These are phyloP conservation scores for Lepidurus apus DNA, from an alignment of 1,140 invertebrate species.

Conservation along the genomic window DNA sequence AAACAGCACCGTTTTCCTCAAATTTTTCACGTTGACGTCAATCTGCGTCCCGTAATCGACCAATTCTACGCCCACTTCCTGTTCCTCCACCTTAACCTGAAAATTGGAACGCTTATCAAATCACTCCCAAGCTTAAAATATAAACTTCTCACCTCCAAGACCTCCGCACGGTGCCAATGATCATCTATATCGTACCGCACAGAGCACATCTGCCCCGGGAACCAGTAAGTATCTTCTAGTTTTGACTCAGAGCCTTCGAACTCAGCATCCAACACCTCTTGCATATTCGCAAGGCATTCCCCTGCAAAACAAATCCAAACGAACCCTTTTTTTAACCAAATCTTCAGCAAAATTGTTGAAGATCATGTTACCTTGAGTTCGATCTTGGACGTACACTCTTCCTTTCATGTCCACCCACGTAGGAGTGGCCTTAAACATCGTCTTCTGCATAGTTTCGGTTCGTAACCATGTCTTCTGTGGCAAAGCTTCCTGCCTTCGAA, in stretches of 20 bases:
- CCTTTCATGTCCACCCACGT: conserved; percentile 9
- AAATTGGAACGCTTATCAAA: neutral
- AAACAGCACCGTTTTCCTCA: neutral
- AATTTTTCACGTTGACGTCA: neutral
- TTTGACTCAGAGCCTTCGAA: neutral
- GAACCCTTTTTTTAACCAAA: neutral
- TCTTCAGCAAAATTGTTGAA: no score
- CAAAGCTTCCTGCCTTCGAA: neutral
- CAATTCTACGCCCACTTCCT: neutral
- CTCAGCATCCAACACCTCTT: neutral
- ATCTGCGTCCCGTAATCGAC: neutral
- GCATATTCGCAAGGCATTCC: neutral
- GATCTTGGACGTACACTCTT: neutral
- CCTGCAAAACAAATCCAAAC: neutral
- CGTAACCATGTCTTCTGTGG: neutral
- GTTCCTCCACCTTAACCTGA: neutral
- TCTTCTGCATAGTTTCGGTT: neutral
- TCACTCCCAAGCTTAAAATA: neutral
- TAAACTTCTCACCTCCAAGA: neutral
- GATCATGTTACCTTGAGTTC: neutral
- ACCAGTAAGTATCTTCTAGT: neutral
- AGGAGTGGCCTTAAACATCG: neutral
- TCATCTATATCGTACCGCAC: neutral
- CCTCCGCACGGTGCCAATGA: neutral
- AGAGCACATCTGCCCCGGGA: neutral